Evolutionary conservation across 2,113 vertebrate species (phyloP), one percentile per base, ranked within the genome.

Genomic region (Myotis lucifugus): DNA sequence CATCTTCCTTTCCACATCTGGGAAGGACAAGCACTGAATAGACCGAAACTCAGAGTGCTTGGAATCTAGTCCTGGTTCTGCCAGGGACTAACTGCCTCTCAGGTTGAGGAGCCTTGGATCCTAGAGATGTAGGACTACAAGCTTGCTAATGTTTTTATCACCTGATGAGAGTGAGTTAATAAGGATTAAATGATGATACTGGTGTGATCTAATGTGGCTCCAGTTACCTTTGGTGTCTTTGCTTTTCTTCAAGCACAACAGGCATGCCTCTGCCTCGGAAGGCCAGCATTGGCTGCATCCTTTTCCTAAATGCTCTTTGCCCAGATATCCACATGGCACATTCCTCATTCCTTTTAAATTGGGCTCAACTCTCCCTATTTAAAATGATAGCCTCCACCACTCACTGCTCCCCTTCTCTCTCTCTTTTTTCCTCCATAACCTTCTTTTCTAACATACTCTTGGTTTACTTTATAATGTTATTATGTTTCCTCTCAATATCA

Each of bases 271-370:
- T 11, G 14, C n/a, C n/a, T 64, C 37, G 2, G 6, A 64, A 70
- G 34, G 13, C 12, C 4, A 29, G 27, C n/a, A 7, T 4, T 37
- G 64, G 40, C 72, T 79, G n/a, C 18, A 37, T 46, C 27, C 8
- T 52, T 9, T 34, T 5, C 70, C 42, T 10, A 42, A 48, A 34
- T 21, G 2, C 19, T 46, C 40, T 83, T 50, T 64, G 25, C 14
- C 19, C 5, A 23, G 61, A 54, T 18, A 27, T 13, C 27, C 8
- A 8, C 13, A 23, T 10, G 48, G 25, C 8, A 21, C 1, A 0
- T 34, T 42, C 77, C n/a, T 34, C 9, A 21, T 18, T 5, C 52
- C 18, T 19, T 73, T 46, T 34, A 54, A 73, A 3, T 2, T 74
- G 32, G 37, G 10, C 54, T 50, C 23, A 11, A 32, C 0, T 25